Evolutionary conservation across 30 jellyfish, hydroid and myxozoan species (phyloP).

Genomic region (Aurelia sp.): DNA sequence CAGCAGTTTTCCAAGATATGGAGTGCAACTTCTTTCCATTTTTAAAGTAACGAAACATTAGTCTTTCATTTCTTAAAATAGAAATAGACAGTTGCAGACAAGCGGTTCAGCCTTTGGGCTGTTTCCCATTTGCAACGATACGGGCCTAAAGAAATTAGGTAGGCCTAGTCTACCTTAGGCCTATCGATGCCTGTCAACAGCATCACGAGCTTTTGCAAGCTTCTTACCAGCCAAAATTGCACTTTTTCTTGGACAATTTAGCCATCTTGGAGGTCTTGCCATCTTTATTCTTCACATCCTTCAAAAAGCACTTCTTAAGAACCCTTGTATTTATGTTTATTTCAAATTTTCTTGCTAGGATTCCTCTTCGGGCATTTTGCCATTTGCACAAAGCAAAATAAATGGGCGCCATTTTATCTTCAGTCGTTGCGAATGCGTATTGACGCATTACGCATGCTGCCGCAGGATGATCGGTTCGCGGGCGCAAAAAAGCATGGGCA

Average conservation of each 20-base stretch:
- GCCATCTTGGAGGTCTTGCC: slow-evolving; percentile 98
- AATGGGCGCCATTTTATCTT: too few species aligned
- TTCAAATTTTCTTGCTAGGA: neutral
- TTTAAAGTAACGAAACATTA: too few species aligned
- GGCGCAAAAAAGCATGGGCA: too few species aligned
- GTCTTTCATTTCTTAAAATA: too few species aligned
- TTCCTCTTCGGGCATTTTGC: neutral
- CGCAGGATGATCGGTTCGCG: neutral
- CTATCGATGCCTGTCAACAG: neutral
- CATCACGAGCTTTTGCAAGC: neutral
- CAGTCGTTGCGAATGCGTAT: too few species aligned
- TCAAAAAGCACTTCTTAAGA: neutral
- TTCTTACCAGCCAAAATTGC: slow-evolving; percentile 79
- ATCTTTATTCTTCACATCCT: slow-evolving; percentile 12
- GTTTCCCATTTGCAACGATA: too few species aligned
- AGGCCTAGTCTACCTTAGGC: neutral
- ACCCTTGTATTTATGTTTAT: neutral
- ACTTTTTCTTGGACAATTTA: slow-evolving; percentile 95
- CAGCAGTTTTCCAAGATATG: too few species aligned
- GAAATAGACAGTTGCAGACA: too few species aligned
- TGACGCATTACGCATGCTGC: neutral
- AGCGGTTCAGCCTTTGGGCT: too few species aligned
- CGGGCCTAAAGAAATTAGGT: too few species aligned
- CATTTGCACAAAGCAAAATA: neutral
- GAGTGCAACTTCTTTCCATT: too few species aligned